Evolutionary conservation across 2,797 vertebrate species (phyloP), one percentile per base, ranked within the genome.

Genomic region (Borostomias antarcticus): DNA sequence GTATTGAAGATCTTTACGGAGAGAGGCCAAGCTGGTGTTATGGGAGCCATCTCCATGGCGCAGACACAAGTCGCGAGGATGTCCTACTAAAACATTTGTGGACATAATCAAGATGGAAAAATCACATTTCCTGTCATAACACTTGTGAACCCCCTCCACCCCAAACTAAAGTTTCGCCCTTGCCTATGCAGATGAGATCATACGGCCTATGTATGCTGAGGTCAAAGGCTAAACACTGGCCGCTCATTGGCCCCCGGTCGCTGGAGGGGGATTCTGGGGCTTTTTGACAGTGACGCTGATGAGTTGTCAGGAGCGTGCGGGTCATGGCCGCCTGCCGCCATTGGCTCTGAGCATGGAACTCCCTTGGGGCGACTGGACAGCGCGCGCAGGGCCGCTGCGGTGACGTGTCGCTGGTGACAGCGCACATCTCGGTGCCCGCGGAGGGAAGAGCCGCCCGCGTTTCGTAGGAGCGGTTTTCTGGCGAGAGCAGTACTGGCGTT

Each of bases 201-300:
- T 2, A 7, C 28, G 8, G 26, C 53, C 29, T 50, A 54, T 67
- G 23, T 26, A 51, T 15, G 48, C 11, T 15, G 61, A 64, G 68
- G 79, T 83, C 64, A 51, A 30, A 45, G 80, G 79, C 81, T 79
- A 73, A 30, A n/a, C 69, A 60, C 61, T 52, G 60, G 76, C 66
- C 72, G 81, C 74, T 70, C 78, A 63, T 54, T 66, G 66, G 75
- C 40, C 57, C 40, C 57, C 64, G 70, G 40, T 63, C 68, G 53
- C 74, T 80, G 74, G 73, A 72, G 78, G 70, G 62, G 75, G 28
- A 68, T 70, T 28, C 68, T 62, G 25, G 51, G 19, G 40, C 28
- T 60, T 52, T 83, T 83, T 83, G 84, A 88, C 82, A 63, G 43
- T 85, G 81, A 87, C 62, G 78, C 73, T 79, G 77, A 83, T 84